phyloP scores from a whole-genome alignment of 2,888 invertebrate species.

The Imbricaverruca yamaguchii region DNA sequence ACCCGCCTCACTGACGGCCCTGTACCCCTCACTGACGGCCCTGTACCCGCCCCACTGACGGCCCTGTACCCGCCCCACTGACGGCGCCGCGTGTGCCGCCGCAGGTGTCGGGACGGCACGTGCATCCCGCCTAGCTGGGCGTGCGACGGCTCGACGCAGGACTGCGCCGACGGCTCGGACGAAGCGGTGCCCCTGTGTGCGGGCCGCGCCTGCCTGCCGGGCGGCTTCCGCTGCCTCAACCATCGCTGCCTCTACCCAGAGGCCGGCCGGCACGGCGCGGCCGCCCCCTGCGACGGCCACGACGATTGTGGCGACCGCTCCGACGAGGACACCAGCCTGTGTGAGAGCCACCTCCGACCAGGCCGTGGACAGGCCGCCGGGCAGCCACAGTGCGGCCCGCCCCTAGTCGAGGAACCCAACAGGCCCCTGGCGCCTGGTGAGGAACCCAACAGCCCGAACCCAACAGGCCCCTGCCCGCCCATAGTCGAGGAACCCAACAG shows the following conservation, averaged over 20 bases:
- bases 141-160: slow-evolving; percentile 48
- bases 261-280: background rate
- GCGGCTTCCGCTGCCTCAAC: slow-evolving; percentile 2
- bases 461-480: no score
- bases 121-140: slow-evolving; percentile 35
- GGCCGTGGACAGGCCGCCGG: no score
- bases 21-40: no score
- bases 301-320: slow-evolving; percentile 67
- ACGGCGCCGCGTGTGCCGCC: slow-evolving; percentile 43
- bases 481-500: no score
- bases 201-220: slow-evolving; percentile 29
- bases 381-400: no score
- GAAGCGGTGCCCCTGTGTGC: slow-evolving; percentile 50
- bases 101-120: slow-evolving; percentile 30
- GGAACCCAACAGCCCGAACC: no score
- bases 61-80: no score
- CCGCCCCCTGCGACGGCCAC: slow-evolving; percentile 42
- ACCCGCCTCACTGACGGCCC: no score
- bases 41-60: no score
- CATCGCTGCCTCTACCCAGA: background rate
- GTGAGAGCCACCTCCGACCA: background rate
- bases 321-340: slow-evolving; percentile 50
- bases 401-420: no score
- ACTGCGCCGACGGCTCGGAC: slow-evolving; percentile 54
- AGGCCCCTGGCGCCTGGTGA: no score